Evolutionary conservation across 2,888 invertebrate genomes (phyloP).

Genomic region (Scaptomyza parva): DNA sequence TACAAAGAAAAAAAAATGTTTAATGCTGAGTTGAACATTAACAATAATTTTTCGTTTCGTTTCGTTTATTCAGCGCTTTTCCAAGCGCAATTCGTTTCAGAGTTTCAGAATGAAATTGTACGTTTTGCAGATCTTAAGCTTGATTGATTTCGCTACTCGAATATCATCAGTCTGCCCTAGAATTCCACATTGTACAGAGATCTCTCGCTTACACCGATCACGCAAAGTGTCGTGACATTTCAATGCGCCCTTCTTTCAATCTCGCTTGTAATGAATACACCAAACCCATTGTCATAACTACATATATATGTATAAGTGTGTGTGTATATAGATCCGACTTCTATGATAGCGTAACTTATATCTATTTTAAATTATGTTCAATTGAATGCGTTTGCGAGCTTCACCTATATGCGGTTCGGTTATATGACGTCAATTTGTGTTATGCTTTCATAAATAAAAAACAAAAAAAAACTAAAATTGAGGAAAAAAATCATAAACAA

Average conservation of each 20-base stretch:
- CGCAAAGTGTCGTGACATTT: constrained; percentile 54
- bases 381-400: constrained; percentile 67
- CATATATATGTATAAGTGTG: constrained; percentile 8
- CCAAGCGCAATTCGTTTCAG: constrained; percentile 39
- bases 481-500: constrained; percentile 35
- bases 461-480: not conserved
- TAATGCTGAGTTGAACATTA: constrained; percentile 38
- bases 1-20: constrained; percentile 28
- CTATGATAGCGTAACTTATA: constrained; percentile 67
- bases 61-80: constrained; percentile 39
- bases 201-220: constrained; percentile 35
- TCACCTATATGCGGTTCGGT: constrained; percentile 57
- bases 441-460: constrained; percentile 17
- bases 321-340: constrained; percentile 55
- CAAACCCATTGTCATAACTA: constrained; percentile 15
- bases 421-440: constrained; percentile 62
- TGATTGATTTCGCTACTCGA: constrained; percentile 31
- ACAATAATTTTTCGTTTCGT: too few relatives aligned
- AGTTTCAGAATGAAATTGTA: constrained; percentile 40
- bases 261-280: constrained; percentile 27
- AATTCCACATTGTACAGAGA: constrained; percentile 33
- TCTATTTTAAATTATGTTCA: constrained; percentile 78
- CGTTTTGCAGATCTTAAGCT: constrained; percentile 30
- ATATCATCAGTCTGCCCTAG: constrained; percentile 38
- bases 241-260: constrained; percentile 57